Percentiles rank a stretch among this genome's conserved stretches.
Conservation (phyloP, 2,797 vertebrate genomes). For the Acrocephalus scirpaceus region DNA sequence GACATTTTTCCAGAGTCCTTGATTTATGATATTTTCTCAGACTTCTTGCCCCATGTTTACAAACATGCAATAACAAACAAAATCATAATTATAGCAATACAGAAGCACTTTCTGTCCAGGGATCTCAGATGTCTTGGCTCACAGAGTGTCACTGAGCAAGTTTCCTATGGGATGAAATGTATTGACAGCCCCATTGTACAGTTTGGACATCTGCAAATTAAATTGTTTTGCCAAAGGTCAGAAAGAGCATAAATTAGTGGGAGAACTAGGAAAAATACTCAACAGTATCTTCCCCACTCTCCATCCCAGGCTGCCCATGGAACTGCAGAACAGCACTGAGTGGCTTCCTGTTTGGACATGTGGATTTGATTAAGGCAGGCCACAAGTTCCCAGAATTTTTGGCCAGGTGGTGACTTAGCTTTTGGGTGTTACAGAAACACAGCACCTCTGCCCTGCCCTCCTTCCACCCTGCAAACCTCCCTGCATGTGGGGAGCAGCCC, state of each 20-base stretch:
- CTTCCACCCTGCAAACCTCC: not conserved
- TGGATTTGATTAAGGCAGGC: conserved; percentile 17
- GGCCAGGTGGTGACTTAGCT: not conserved
- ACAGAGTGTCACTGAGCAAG: not conserved
- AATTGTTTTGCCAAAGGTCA: conserved; percentile 24
- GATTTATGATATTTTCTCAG: not conserved
- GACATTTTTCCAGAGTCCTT: not conserved
- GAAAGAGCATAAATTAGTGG: not conserved
- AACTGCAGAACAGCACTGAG: not conserved
- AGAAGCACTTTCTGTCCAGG: not conserved
- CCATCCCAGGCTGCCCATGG: not conserved
- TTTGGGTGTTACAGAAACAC: not conserved
- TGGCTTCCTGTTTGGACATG: conserved; percentile 9
- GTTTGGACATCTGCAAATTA: not conserved
- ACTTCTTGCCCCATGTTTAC: not conserved
- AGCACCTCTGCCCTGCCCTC: not conserved
- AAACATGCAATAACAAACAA: not conserved
- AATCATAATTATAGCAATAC: not conserved
- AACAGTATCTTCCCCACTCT: not conserved
- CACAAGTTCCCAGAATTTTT: conserved; percentile 23
- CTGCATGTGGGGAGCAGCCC: not conserved
- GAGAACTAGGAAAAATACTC: not conserved
- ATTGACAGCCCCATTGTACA: not conserved
- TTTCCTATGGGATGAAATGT: not conserved
- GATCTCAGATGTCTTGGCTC: not conserved